phyloP scores from a whole-genome alignment of 2,113 vertebrate species.

The Onychostoma macrolepis region DNA sequence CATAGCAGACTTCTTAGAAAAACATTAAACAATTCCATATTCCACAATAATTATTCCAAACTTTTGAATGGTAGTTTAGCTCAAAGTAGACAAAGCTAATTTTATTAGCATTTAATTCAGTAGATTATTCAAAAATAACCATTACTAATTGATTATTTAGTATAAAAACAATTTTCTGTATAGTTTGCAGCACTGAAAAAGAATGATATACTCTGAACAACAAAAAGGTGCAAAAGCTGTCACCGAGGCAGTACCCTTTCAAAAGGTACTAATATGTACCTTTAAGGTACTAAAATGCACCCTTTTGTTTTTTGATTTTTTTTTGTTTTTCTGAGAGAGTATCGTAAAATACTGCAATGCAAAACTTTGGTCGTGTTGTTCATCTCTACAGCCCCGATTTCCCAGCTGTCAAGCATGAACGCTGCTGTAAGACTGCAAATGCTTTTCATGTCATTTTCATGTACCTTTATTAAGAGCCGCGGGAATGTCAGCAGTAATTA shows the following conservation, averaged over 20 bases:
- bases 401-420: neutral
- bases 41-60: neutral
- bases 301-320: no score
- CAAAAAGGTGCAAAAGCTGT: no score
- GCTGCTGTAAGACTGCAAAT: neutral
- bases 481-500: neutral
- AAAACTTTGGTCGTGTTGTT: neutral
- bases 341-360: neutral
- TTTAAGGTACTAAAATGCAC: no score
- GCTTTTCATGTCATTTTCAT: conserved; percentile 3
- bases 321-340: no score
- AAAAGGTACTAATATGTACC: no score
- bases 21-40: no score
- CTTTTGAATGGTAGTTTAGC: neutral
- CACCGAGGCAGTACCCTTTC: no score
- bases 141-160: neutral
- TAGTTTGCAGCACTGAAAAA: neutral
- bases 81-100: neutral
- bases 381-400: neutral
- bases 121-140: neutral
- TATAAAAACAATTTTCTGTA: neutral
- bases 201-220: no score
- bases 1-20: no score
- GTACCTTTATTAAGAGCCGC: neutral
- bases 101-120: neutral